Percentiles rank a stretch among this genome's conserved stretches.
These are phyloP conservation scores for Cremastinae sp. DNA, from an alignment of 2,888 invertebrate species.

Conservation along the genomic window DNA sequence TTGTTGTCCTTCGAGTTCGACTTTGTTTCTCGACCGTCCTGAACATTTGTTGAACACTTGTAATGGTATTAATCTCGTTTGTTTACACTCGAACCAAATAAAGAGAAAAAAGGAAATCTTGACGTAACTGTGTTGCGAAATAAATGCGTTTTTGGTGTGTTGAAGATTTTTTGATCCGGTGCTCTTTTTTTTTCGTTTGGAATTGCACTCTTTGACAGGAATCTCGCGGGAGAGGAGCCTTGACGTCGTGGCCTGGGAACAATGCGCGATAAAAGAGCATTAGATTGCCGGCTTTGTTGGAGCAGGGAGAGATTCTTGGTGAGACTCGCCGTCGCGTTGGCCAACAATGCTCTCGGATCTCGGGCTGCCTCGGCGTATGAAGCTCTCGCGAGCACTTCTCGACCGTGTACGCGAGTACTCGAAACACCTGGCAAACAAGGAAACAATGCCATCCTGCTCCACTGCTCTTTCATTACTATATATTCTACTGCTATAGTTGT, in stretches of 20 bases:
- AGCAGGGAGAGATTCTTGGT: constrained; percentile 65
- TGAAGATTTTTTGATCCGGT: not conserved
- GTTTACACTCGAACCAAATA: constrained; percentile 43
- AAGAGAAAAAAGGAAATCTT: constrained; percentile 34
- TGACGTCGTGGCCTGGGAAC: constrained; percentile 75
- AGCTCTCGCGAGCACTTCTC: constrained; percentile 70
- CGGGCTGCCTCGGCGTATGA: constrained; percentile 66
- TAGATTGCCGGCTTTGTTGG: constrained; percentile 79
- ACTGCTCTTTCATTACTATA: constrained; percentile 31
- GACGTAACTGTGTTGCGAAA: not conserved
- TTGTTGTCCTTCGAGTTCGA: constrained; percentile 7
- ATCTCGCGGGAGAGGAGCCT: constrained; percentile 56
- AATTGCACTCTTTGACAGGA: constrained; percentile 42
- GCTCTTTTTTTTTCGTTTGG: constrained; percentile 17
- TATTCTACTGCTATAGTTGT: too few species aligned
- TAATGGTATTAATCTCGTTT: constrained; percentile 53
- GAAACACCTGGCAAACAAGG: constrained; percentile 80
- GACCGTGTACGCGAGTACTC: constrained; percentile 68
- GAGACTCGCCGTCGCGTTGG: constrained; percentile 68
- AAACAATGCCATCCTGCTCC: constrained; percentile 75
- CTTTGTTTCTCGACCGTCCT: constrained; percentile 40
- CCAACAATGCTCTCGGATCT: constrained; percentile 71
- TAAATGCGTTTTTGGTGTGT: constrained; percentile 7
- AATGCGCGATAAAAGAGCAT: constrained; percentile 81
- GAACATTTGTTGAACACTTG: constrained; percentile 37